A percentile compares a stretch with the other conserved stretches of the same genome.
phyloP scores from a whole-genome alignment of 2,797 vertebrate species.

The Artibeus lituratus region DNA sequence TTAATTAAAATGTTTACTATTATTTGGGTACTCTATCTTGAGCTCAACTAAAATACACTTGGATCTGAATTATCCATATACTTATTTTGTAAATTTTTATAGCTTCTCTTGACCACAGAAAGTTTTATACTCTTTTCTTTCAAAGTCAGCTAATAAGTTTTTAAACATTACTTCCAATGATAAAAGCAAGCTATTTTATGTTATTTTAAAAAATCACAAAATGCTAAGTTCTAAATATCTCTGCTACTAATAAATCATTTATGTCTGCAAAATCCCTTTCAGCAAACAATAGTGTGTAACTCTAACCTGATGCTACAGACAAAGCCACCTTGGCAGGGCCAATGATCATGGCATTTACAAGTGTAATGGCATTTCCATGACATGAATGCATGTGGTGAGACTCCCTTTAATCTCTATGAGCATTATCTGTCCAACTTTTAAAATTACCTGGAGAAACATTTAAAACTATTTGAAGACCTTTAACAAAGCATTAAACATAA shows the following conservation, averaged over 20 bases:
- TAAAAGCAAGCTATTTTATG: neutral
- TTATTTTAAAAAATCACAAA: neutral
- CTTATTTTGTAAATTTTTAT: neutral
- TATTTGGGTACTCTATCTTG: neutral
- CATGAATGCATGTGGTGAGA: neutral
- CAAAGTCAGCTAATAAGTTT: neutral
- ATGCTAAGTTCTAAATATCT: neutral
- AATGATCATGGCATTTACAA: neutral
- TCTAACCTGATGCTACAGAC: neutral
- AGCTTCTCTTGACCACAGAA: neutral
- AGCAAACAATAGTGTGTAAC: neutral
- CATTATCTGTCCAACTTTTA: neutral
- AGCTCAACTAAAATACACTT: neutral
- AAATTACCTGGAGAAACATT: neutral
- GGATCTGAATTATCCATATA: neutral
- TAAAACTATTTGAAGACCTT: neutral
- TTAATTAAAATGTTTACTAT: neutral
- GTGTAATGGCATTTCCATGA: neutral
- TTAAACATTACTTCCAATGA: neutral
- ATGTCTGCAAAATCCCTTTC: neutral
- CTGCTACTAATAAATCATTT: neutral
- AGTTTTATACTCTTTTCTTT: neutral
- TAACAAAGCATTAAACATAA: conserved; percentile 10
- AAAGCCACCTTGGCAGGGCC: neutral
- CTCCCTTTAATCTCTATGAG: neutral